A percentile compares a stretch with the other conserved stretches of the same genome.
Conservation (phyloP, 2,797 vertebrate species). For the Enteromius afrohamiltoni region DNA sequence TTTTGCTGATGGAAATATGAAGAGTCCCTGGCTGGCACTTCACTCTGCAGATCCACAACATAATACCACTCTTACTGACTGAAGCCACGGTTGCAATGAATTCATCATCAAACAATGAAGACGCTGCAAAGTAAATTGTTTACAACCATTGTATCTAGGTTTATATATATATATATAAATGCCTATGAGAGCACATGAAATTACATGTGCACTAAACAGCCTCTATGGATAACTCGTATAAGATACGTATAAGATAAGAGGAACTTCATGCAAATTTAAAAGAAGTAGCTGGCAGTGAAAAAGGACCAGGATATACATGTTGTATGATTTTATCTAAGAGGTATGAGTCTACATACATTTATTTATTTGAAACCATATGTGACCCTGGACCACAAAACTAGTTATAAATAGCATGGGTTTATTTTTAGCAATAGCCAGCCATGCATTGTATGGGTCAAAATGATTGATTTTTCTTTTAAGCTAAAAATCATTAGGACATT, state of each 20-base stretch:
- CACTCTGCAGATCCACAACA: neutral
- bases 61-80: neutral
- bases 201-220: neutral
- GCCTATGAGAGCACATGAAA: neutral
- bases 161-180: neutral
- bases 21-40: conserved; percentile 29
- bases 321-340: neutral
- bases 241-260: neutral
- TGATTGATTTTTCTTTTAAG: neutral
- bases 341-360: neutral
- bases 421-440: neutral
- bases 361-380: neutral
- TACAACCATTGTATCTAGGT: neutral
- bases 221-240: neutral
- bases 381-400: neutral
- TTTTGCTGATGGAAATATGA: conserved; percentile 41
- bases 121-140: neutral
- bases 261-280: neutral
- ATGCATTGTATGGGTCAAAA: neutral
- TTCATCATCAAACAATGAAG: neutral
- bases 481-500: neutral
- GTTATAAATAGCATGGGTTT: neutral
- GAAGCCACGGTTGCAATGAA: neutral
- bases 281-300: neutral
- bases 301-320: neutral